phyloP scores from a whole-genome alignment of 2,113 vertebrate genomes.

The Megatriorchis doriae region DNA sequence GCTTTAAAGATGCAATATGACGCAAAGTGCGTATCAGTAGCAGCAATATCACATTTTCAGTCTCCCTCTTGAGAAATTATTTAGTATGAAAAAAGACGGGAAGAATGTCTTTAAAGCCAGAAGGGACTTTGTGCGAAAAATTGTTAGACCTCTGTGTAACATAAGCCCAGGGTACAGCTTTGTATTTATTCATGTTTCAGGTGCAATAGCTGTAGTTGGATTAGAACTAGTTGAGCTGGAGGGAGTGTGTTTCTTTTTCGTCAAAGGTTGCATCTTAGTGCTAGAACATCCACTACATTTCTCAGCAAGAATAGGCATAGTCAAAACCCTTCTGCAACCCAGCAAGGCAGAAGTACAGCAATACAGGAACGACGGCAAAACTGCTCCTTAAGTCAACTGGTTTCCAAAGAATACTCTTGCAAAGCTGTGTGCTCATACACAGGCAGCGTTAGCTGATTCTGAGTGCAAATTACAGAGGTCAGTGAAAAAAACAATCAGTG shows the following conservation, averaged over 20 bases:
- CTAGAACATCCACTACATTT: not conserved
- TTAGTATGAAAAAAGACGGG: not conserved
- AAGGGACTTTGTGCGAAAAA: not conserved
- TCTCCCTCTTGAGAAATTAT: not conserved
- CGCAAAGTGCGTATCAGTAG: not conserved
- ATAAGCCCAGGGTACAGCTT: not conserved
- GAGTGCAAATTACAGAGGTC: not conserved
- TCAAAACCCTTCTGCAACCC: not conserved
- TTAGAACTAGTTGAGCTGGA: not conserved
- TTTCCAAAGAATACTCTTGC: not conserved
- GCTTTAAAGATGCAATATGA: not conserved
- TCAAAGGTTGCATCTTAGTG: not conserved
- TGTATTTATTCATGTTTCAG: not conserved
- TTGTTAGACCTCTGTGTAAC: not conserved
- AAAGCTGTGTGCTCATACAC: not conserved
- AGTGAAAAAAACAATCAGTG: not conserved
- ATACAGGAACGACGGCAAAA: accelerated
- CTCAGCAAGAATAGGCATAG: not conserved
- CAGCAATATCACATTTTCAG: not conserved
- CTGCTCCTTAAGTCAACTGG: not conserved
- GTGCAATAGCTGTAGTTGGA: not conserved
- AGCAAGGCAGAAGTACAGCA: not conserved
- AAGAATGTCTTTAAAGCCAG: not conserved
- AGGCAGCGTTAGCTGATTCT: not conserved
- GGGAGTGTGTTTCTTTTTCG: not conserved